These are phyloP conservation scores for Coptodon rendalli DNA, from an alignment of 2,113 vertebrate species.

Conservation along the genomic window DNA sequence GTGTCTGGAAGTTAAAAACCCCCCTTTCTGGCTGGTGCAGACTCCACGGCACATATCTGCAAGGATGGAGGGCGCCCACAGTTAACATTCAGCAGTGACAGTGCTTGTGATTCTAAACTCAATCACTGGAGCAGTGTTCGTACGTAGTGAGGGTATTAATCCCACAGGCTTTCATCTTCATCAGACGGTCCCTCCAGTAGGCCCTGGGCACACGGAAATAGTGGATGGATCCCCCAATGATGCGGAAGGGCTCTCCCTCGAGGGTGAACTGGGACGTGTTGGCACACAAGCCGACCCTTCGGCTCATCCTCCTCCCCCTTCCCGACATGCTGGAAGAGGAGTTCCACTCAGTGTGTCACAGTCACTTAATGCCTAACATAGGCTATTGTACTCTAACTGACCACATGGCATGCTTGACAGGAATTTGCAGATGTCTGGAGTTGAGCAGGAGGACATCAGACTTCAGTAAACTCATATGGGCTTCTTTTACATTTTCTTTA, in stretches of 20 bases:
- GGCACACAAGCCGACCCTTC: conserved; percentile 73
- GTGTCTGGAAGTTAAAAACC: conserved; percentile 80
- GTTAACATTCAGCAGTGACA: neutral
- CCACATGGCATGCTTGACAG: conserved; percentile 30
- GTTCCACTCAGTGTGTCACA: conserved; percentile 8
- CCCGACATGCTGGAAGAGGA: conserved; percentile 35
- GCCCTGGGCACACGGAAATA: conserved; percentile 84
- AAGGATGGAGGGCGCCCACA: neutral
- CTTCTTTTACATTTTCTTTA: neutral
- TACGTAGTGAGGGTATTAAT: conserved; percentile 93
- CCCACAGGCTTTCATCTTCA: conserved; percentile 91
- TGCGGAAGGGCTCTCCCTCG: conserved; percentile 75
- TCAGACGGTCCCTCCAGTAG: conserved; percentile 89
- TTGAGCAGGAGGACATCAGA: conserved; percentile 17
- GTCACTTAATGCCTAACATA: conserved; percentile 46
- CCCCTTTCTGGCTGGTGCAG: conserved; percentile 84
- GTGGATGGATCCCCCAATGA: conserved; percentile 84
- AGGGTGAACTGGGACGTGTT: conserved; percentile 76
- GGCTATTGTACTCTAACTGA: conserved; percentile 27
- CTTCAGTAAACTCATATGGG: neutral
- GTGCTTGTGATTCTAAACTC: neutral
- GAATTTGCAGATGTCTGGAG: conserved; percentile 13
- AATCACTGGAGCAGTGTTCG: neutral
- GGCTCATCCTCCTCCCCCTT: conserved; percentile 62
- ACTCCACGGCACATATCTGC: conserved; percentile 88